These are phyloP conservation scores for Mormyrops attenuatus DNA, from an alignment of 2,797 vertebrate species.

Conservation along the genomic window DNA sequence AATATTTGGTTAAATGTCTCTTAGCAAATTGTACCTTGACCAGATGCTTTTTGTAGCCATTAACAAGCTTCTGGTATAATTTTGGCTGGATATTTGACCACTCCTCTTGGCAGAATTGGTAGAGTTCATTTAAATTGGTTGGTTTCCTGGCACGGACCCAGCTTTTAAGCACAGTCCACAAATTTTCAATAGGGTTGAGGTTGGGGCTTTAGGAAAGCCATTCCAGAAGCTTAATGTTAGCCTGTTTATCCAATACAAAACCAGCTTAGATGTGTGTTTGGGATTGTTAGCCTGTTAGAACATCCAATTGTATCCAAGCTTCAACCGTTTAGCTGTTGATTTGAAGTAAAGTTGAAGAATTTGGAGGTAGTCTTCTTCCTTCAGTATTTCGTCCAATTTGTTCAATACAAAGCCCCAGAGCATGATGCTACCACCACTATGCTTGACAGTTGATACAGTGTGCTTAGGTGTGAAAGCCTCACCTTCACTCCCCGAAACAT, in stretches of 20 bases:
- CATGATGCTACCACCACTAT: too few relatives aligned
- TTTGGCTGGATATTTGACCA: neutral
- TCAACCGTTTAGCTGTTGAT: neutral
- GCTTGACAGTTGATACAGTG: too few relatives aligned
- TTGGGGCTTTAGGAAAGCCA: neutral
- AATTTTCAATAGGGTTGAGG: neutral
- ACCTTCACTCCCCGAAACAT: neutral
- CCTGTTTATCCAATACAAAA: neutral
- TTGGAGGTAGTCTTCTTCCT: too few relatives aligned
- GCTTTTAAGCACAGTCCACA: neutral
- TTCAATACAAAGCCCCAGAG: too few relatives aligned
- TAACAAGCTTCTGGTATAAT: neutral
- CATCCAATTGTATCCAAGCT: neutral
- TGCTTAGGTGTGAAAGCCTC: too few relatives aligned
- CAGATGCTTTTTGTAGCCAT: neutral
- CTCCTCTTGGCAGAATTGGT: neutral
- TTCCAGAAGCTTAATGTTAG: neutral
- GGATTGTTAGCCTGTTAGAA: neutral
- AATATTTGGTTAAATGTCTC: neutral
- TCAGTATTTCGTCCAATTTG: too few relatives aligned
- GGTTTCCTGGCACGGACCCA: neutral
- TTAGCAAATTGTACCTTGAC: neutral
- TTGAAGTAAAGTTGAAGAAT: too few relatives aligned
- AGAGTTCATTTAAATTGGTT: neutral
- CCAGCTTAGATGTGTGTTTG: neutral